Conservation (phyloP, 2,113 vertebrate species). For the Thalassarche chlororhynchos region DNA sequence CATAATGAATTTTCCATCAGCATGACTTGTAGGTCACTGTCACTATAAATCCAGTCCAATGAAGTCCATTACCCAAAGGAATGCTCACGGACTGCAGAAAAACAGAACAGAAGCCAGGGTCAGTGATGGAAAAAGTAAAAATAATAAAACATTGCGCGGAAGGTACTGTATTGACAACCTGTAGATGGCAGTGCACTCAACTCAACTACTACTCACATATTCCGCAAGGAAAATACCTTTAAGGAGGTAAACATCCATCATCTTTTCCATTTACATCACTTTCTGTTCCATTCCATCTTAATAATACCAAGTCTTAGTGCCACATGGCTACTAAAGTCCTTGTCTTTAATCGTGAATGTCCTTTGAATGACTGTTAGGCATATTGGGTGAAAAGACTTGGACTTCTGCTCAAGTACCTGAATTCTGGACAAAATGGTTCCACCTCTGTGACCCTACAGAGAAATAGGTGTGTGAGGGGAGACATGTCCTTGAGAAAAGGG, state of each 20-base stretch:
- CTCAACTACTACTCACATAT: background rate
- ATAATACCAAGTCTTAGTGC: background rate
- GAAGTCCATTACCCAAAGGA: background rate
- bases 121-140: background rate
- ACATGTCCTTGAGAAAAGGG: background rate
- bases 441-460: background rate
- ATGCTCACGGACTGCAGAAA: background rate
- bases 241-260: background rate
- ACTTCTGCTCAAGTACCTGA: background rate
- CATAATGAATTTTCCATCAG: conserved; percentile 65
- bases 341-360: background rate
- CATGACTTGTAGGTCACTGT: background rate
- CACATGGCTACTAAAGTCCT: background rate
- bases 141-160: background rate
- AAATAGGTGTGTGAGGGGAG: background rate
- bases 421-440: background rate
- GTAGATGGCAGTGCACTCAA: conserved; percentile 52
- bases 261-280: background rate
- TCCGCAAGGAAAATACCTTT: background rate
- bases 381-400: background rate
- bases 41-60: conserved; percentile 7
- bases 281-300: background rate
- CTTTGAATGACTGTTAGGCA: background rate
- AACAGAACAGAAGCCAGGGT: background rate
- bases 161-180: background rate